Conservation (phyloP, 53 echinoderm and acorn worm genomes). For the Stichopus horrens region DNA sequence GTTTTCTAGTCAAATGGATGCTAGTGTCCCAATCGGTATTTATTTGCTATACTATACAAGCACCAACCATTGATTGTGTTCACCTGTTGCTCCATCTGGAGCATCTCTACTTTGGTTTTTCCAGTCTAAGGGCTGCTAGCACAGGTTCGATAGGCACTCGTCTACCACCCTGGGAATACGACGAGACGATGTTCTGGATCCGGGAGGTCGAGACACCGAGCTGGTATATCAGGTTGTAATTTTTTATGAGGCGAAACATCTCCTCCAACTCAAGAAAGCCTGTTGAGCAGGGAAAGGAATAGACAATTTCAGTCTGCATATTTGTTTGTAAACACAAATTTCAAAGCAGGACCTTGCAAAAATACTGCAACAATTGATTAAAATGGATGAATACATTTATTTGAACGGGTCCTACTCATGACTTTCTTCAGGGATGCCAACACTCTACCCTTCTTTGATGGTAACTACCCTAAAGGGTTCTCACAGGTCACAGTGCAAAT, state of each 20-base stretch:
- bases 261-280: conserved; percentile 84
- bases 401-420: no score
- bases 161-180: conserved; percentile 61
- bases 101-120: conserved; percentile 54
- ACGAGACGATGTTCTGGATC: conserved; percentile 63
- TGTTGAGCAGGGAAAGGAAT: conserved; percentile 38
- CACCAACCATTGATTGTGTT: not conserved
- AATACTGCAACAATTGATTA: no score
- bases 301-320: not conserved
- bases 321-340: not conserved
- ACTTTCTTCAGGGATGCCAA: no score
- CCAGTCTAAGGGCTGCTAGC: conserved; percentile 72
- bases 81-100: not conserved
- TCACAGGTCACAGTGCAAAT: no score
- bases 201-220: conserved; percentile 62
- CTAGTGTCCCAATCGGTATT: no score
- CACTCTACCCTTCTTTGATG: no score
- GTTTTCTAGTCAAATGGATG: no score
- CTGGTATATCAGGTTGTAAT: conserved; percentile 96
- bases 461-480: no score
- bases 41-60: no score
- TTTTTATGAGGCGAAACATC: conserved; percentile 78
- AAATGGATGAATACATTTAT: no score
- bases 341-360: no score
- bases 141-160: conserved; percentile 84